A percentile compares a stretch with the other conserved stretches of the same genome.
phyloP scores from a whole-genome alignment of 2,888 invertebrate species.

The Biston stratarius region DNA sequence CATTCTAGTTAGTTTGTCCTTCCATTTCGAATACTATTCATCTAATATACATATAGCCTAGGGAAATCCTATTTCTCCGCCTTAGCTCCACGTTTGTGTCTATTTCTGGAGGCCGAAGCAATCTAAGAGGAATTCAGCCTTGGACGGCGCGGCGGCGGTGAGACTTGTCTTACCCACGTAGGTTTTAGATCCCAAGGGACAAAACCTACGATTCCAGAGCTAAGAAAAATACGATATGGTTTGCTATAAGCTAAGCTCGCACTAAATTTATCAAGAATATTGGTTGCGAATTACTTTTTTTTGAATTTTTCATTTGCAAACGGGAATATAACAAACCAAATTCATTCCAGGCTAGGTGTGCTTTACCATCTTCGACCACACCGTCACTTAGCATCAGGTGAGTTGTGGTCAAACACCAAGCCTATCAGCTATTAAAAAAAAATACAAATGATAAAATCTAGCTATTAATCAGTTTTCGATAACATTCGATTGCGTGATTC shows the following conservation, averaged over 20 bases:
- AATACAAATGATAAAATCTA: too few relatives aligned
- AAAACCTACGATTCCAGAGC: slow-evolving; percentile 51
- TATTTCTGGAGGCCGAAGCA: slow-evolving; percentile 80
- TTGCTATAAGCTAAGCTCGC: slow-evolving; percentile 11
- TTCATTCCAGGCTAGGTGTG: too few relatives aligned
- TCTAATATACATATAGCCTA: slow-evolving; percentile 20
- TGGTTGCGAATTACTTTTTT: background rate
- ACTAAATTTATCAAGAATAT: background rate
- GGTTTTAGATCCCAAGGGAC: slow-evolving; percentile 76
- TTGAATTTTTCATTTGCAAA: too few relatives aligned
- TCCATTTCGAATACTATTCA: slow-evolving; percentile 8
- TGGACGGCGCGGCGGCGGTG: slow-evolving; percentile 66
- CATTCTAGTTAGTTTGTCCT: background rate
- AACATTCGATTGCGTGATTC: background rate
- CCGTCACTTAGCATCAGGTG: too few relatives aligned
- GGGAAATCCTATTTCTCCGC: slow-evolving; percentile 60
- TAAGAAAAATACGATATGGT: slow-evolving; percentile 53
- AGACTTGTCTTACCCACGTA: slow-evolving; percentile 73
- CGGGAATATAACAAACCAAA: too few relatives aligned
- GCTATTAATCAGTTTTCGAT: background rate
- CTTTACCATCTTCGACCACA: too few relatives aligned
- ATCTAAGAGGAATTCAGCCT: slow-evolving; percentile 83
- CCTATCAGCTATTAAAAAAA: too few relatives aligned
- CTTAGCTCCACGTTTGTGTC: slow-evolving; percentile 76
- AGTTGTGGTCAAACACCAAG: too few relatives aligned